Percentiles rank a stretch among this genome's conserved stretches.
These are phyloP conservation scores for Gallirallus australis DNA, from an alignment of 2,797 vertebrate genomes.

Conservation along the genomic window DNA sequence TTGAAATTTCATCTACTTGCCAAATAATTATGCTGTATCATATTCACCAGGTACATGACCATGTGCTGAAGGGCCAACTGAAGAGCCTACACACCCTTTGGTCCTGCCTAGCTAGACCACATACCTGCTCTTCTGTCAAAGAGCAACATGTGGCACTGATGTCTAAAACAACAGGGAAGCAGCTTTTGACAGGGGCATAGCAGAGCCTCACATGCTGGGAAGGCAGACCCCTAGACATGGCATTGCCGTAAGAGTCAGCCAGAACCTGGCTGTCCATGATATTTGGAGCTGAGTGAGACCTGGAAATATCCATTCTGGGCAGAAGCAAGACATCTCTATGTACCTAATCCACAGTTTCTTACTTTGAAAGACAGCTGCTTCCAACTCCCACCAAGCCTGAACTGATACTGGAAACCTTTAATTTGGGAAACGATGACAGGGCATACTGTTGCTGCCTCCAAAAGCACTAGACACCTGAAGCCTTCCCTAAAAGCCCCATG, in stretches of 20 bases:
- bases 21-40: not conserved
- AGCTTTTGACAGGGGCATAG: not conserved
- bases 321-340: not conserved
- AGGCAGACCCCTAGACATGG: not conserved
- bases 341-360: not conserved
- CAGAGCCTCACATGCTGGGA: fast-evolving
- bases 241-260: not conserved
- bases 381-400: not conserved
- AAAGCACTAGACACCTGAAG: not conserved
- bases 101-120: not conserved
- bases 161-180: not conserved
- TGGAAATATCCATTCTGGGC: not conserved
- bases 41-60: not conserved
- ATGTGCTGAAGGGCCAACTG: not conserved
- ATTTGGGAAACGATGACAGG: not conserved
- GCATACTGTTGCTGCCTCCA: not conserved
- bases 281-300: not conserved
- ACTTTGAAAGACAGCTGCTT: not conserved
- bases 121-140: not conserved
- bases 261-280: not conserved
- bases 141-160: not conserved
- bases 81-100: not conserved
- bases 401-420: not conserved
- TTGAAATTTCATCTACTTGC: not conserved
- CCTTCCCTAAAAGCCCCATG: not conserved